A percentile compares a stretch with the other conserved stretches of the same genome.
phyloP scores from a whole-genome alignment of 2,888 invertebrate genomes.

The Dynastes maya region DNA sequence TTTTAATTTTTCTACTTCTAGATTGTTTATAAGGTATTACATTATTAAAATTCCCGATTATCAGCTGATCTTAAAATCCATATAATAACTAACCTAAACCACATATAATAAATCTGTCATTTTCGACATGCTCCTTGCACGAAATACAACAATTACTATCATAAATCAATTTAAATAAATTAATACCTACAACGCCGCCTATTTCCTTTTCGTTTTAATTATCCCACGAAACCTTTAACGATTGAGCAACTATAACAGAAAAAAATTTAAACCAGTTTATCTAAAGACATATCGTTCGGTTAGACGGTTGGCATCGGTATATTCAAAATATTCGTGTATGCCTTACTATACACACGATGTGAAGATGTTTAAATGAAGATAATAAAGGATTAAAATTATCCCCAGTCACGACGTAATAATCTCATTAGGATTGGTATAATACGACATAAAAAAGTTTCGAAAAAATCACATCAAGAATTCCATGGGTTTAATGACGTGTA shows the following conservation, averaged over 20 bases:
- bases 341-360: neutral
- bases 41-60: no score
- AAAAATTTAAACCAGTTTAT: slow-evolving; percentile 36
- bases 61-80: neutral
- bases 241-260: slow-evolving; percentile 19
- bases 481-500: slow-evolving; percentile 20
- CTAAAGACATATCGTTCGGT: slow-evolving; percentile 11
- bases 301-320: neutral
- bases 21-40: no score
- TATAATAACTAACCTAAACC: neutral
- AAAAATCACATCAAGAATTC: slow-evolving; percentile 12
- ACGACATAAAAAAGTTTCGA: neutral
- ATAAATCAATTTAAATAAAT: slow-evolving; percentile 38
- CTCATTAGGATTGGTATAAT: slow-evolving; percentile 32
- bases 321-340: neutral
- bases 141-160: slow-evolving; percentile 30
- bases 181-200: slow-evolving; percentile 10
- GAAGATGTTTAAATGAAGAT: slow-evolving; percentile 2
- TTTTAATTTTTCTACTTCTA: neutral
- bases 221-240: slow-evolving; percentile 35
- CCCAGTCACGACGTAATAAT: slow-evolving; percentile 8
- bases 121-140: slow-evolving; percentile 13
- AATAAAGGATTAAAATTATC: neutral
- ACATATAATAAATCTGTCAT: slow-evolving; percentile 26
- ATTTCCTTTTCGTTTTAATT: slow-evolving; percentile 38